Evolutionary conservation across 30 jellyfish, hydroid and myxozoan species (phyloP).

Genomic region (Hydra vulgaris): DNA sequence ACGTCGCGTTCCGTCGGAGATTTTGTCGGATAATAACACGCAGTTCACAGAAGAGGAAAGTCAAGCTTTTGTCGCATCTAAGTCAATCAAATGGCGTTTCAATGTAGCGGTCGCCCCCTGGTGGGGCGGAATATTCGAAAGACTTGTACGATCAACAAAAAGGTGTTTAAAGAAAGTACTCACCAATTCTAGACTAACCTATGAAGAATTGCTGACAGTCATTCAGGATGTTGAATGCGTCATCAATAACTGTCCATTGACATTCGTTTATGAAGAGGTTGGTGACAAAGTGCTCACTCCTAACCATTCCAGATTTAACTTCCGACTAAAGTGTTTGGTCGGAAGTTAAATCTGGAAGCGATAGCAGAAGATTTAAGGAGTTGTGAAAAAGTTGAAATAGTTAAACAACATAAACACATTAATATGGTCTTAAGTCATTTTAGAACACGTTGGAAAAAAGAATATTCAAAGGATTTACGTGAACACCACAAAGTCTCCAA

Average conservation of each 20-base stretch:
- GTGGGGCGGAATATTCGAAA: conserved; percentile 36
- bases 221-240: neutral
- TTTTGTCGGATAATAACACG: neutral
- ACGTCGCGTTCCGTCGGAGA: conserved; percentile 1
- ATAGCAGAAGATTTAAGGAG: neutral
- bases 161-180: conserved; percentile 17
- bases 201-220: neutral
- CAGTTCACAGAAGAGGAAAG: conserved; percentile 12
- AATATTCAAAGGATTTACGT: neutral
- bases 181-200: neutral
- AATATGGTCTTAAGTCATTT: neutral
- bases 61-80: conserved; percentile 1
- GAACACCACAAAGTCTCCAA: neutral
- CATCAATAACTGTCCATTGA: conserved; percentile 10
- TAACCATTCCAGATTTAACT: no score
- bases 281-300: conserved; percentile 9
- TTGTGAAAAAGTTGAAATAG: neutral
- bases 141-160: conserved; percentile 12
- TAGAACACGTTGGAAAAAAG: neutral
- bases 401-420: neutral
- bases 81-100: conserved; percentile 4
- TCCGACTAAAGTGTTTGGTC: neutral
- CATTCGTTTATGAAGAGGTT: conserved; percentile 6
- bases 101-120: conserved; percentile 30
- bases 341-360: conserved; percentile 5